A percentile compares a stretch with the other conserved stretches of the same genome.
phyloP scores from a whole-genome alignment of 1,140 invertebrate genomes.

The Physella acuta region DNA sequence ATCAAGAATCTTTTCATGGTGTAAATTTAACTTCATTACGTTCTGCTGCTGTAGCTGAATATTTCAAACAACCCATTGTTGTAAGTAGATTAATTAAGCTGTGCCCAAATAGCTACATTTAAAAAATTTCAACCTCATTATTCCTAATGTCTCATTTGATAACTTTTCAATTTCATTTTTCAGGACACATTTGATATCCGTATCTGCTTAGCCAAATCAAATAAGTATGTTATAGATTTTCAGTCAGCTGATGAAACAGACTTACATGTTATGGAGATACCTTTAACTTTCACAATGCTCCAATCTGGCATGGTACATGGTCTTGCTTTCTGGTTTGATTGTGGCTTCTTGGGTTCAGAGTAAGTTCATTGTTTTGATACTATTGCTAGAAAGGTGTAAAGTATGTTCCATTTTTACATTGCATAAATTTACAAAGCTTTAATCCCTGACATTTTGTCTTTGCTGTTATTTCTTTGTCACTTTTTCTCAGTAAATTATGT shows the following conservation, averaged over 20 bases:
- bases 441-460: too few species aligned
- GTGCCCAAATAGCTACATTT: too few species aligned
- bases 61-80: constrained; percentile 97
- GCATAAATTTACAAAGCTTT: too few species aligned
- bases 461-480: too few species aligned
- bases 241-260: constrained; percentile 89
- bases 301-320: constrained; percentile 95
- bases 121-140: too few species aligned
- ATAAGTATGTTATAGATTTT: constrained; percentile 95
- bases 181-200: constrained; percentile 96
- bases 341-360: constrained; percentile 91
- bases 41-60: constrained; percentile 92
- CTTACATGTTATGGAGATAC: constrained; percentile 93
- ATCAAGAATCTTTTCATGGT: constrained; percentile 96
- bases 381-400: neutral
- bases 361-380: constrained; percentile 39
- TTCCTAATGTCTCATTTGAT: neutral
- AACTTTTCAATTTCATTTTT: constrained; percentile 16
- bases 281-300: constrained; percentile 88
- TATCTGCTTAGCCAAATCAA: constrained; percentile 94
- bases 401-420: neutral
- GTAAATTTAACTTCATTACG: constrained; percentile 90
- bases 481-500: too few species aligned
- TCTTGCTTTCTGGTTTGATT: constrained; percentile 99
- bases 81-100: constrained; percentile 48